Evolutionary conservation across 1,140 invertebrate genomes (phyloP).

Genomic region (Atta texana): DNA sequence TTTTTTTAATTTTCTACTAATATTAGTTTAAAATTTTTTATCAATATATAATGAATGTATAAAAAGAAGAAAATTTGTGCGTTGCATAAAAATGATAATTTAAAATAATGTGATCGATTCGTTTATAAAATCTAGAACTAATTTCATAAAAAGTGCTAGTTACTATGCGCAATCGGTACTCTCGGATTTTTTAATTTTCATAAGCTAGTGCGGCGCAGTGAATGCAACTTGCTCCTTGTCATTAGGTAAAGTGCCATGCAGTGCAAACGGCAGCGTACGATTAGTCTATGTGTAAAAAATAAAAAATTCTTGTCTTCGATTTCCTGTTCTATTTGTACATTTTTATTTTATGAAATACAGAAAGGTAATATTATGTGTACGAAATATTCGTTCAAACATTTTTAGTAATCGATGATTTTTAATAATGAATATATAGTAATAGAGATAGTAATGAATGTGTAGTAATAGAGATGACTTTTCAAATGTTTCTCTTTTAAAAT

Average conservation of each 20-base stretch:
- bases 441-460: too few relatives aligned
- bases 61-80: not conserved
- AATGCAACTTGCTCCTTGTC: constrained; percentile 24
- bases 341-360: not conserved
- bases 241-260: constrained; percentile 36
- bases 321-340: constrained; percentile 2
- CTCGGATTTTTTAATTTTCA: constrained; percentile 8
- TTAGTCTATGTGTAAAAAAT: not conserved
- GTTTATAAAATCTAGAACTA: not conserved
- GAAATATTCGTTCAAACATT: not conserved
- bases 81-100: not conserved
- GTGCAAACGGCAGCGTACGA: constrained; percentile 4
- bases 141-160: constrained; percentile 17
- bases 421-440: not conserved
- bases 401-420: not conserved
- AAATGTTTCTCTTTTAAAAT: not conserved
- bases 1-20: not conserved
- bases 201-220: not conserved
- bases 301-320: not conserved
- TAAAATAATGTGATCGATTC: not conserved
- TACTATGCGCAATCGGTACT: not conserved
- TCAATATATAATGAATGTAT: not conserved
- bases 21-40: not conserved
- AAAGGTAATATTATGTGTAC: not conserved
- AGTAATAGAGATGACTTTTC: too few relatives aligned